These are phyloP conservation scores for Leptocoma aspasia DNA, from an alignment of 2,113 vertebrate species.

Conservation along the genomic window DNA sequence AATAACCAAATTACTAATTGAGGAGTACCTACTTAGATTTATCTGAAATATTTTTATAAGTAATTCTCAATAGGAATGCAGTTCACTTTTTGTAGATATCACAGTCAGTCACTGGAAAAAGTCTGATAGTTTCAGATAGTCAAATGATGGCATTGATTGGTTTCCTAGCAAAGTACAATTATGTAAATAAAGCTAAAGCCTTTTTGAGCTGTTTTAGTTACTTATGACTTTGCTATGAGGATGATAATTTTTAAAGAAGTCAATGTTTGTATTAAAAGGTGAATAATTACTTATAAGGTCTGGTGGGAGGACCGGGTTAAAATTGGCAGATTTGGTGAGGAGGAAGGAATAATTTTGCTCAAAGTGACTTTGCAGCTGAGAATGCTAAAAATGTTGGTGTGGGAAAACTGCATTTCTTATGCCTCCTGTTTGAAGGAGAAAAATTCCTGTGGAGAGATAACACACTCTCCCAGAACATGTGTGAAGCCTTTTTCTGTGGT, in stretches of 20 bases:
- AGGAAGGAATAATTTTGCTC: not conserved
- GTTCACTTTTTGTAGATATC: not conserved
- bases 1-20: not conserved
- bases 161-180: not conserved
- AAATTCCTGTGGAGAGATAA: not conserved
- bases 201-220: not conserved
- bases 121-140: not conserved
- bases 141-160: not conserved
- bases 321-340: not conserved
- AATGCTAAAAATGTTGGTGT: not conserved
- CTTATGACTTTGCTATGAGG: not conserved
- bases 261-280: not conserved
- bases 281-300: not conserved
- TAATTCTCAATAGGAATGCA: not conserved
- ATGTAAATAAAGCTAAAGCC: not conserved
- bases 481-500: not conserved
- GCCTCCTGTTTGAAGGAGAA: not conserved
- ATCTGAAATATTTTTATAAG: not conserved
- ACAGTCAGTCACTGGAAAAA: not conserved
- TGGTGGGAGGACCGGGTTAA: not conserved
- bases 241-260: not conserved
- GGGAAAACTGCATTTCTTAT: not conserved
- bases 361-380: not conserved
- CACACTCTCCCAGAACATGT: not conserved
- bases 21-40: not conserved